Evolutionary conservation across 2,113 vertebrate genomes (phyloP), one percentile per base, ranked within the genome.

Genomic region (Pavo muticus): DNA sequence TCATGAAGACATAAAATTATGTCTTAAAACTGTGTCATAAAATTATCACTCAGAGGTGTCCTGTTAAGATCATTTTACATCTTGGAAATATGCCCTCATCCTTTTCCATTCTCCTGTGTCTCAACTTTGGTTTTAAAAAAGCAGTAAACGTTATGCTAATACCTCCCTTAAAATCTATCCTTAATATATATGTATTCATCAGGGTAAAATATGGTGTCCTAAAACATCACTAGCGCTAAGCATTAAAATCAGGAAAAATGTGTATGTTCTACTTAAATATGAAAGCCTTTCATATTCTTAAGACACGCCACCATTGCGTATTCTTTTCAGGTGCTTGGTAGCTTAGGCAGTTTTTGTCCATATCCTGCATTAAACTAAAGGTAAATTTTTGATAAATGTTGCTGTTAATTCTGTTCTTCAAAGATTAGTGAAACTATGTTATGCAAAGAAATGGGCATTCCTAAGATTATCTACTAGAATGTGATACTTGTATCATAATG

Each of bases 91-190:
- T 75, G 35, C 13, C 21, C 10, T 32, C 11, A 23, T 79, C 42
- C n/a, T 91, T 75, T 52, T 81, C 37, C 23, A 6, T 78, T 76
- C 56, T 93, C 11, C 16, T 9, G 7, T 91, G 83, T 73, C 70
- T 86, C 88, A 84, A 50, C 30, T 84, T 88, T 10, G 15, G 73
- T 68, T 95, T 84, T 84, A 82, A 88, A 95, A 81, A n/a, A 86
- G 40, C 37, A 61, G 52, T 84, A 95, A 95, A 90, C 61, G 11
- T 70, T 80, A 81, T n/a, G 37, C 52, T 90, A 81, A 80, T 82
- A 47, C 27, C 27, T 84, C 21, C n/a, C 37, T 88, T 82, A 73
- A 84, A 91, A 69, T 82, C 48, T 56, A 25, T 88, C 21, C 57
- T 88, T 78, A 78, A 63, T 79, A 44, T 59, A 12, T 59, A 12